phyloP scores from a whole-genome alignment of 1,140 invertebrate species.

The Drosophila truncata region DNA sequence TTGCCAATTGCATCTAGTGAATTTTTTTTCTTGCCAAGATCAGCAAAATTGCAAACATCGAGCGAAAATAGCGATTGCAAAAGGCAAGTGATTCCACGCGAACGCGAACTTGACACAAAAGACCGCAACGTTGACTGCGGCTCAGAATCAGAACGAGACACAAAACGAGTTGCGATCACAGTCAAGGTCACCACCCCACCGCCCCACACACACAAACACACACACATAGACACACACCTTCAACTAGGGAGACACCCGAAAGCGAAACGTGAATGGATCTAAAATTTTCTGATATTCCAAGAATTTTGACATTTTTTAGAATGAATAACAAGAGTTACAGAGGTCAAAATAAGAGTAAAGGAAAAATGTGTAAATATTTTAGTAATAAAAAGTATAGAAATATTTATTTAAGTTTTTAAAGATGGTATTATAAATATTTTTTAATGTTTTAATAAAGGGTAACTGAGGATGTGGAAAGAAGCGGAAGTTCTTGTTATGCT shows the following conservation, averaged over 20 bases:
- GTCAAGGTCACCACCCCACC: slow-evolving; percentile 60
- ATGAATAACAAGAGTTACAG: background rate
- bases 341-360: too few relatives aligned
- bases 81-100: slow-evolving; percentile 46
- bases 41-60: slow-evolving; percentile 36
- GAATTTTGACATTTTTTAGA: slow-evolving; percentile 6
- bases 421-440: background rate
- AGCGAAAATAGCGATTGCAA: slow-evolving; percentile 37
- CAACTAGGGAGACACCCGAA: background rate
- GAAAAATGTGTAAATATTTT: too few relatives aligned
- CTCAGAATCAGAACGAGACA: slow-evolving; percentile 66
- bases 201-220: background rate
- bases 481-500: too few relatives aligned
- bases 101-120: slow-evolving; percentile 81
- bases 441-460: background rate
- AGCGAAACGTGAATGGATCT: slow-evolving; percentile 9
- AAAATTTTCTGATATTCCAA: slow-evolving; percentile 16
- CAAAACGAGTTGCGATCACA: slow-evolving; percentile 68
- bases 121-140: slow-evolving; percentile 25
- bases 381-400: too few relatives aligned
- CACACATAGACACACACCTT: background rate
- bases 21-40: slow-evolving; percentile 29
- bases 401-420: too few relatives aligned
- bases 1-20: slow-evolving; percentile 36
- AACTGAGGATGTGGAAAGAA: background rate